Conservation (phyloP, 2,888 invertebrate species). For the Chrysopilus asiliformis region DNA sequence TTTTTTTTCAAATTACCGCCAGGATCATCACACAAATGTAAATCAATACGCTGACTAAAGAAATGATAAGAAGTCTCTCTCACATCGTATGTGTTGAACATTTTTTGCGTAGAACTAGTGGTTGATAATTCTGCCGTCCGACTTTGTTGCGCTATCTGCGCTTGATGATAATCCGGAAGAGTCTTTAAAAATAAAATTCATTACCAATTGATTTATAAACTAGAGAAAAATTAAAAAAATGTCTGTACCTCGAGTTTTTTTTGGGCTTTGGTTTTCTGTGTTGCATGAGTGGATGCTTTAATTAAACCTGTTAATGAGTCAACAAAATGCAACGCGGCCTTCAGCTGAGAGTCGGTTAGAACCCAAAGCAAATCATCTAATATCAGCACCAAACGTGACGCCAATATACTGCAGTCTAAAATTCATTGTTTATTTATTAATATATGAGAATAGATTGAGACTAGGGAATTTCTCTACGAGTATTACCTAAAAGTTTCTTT, state of each 20-base stretch:
- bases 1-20: constrained; percentile 46
- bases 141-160: constrained; percentile 50
- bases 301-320: constrained; percentile 73
- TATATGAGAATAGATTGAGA: no score
- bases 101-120: constrained; percentile 38
- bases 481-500: constrained; percentile 70
- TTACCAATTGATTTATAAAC: constrained; percentile 3
- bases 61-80: constrained; percentile 96
- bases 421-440: no score
- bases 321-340: constrained; percentile 82
- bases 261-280: constrained; percentile 69
- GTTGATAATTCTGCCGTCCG: constrained; percentile 33
- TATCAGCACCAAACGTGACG: constrained; percentile 80
- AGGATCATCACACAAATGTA: constrained; percentile 93
- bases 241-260: constrained; percentile 58
- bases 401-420: constrained; percentile 82
- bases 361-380: constrained; percentile 97
- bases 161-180: constrained; percentile 60
- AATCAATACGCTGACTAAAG: constrained; percentile 79
- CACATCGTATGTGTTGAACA: constrained; percentile 84
- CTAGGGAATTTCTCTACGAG: no score
- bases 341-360: constrained; percentile 86
- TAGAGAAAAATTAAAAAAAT: constrained; percentile 6
- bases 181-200: constrained; percentile 28
- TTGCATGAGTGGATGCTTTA: constrained; percentile 63